Evolutionary conservation across 2,888 invertebrate species (phyloP), one percentile per base, ranked within the genome.

Genomic region (Epinotia demarniana): DNA sequence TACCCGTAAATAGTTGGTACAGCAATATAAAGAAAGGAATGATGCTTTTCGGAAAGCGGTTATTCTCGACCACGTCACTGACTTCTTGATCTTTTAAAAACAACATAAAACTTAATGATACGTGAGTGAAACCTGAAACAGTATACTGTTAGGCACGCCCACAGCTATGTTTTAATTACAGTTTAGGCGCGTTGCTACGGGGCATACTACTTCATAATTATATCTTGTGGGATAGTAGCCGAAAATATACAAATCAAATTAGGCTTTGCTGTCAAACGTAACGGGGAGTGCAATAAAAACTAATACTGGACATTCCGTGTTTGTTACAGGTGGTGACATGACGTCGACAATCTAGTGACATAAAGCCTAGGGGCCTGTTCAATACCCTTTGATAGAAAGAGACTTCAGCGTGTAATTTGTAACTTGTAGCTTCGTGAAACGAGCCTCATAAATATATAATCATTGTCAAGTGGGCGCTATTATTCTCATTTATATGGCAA

Each of bases 151-250:
- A 13, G 55, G 61, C 75, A 61, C 71, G 43, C 75, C 75, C 66
- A 75, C 58, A 19, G 16, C 43, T 27, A 46, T 66, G 57, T 70
- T 75, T 75, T 75, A 75, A 75, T 75, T 75, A 53, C 12, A 55
- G 62, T 18, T 63, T n/a, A 68, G 19, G 6, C 19, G n/a, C 18
- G n/a, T 53, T 19, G 64, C 75, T 46, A 49, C 60, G 33, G 66
- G 75, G 61, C 71, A 71, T 55, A 71, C 64, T 73, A 73, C 73
- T 67, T 67, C 13, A 33, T 73, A 73, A 73, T 73, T 73, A 64
- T 64, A 39, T 61, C 61, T 62, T 53, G 23, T 49, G 71, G n/a
- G 64, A 43, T 63, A 55, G 68, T 68, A 70, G 70, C 61, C 46
- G 46, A 70, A 46, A 33, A 49, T 18, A 39, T 43, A 69, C 39